A percentile compares a stretch with the other conserved stretches of the same genome.
Evolutionary conservation across 2,888 invertebrate genomes (phyloP).

Genomic region (Autographa gamma): DNA sequence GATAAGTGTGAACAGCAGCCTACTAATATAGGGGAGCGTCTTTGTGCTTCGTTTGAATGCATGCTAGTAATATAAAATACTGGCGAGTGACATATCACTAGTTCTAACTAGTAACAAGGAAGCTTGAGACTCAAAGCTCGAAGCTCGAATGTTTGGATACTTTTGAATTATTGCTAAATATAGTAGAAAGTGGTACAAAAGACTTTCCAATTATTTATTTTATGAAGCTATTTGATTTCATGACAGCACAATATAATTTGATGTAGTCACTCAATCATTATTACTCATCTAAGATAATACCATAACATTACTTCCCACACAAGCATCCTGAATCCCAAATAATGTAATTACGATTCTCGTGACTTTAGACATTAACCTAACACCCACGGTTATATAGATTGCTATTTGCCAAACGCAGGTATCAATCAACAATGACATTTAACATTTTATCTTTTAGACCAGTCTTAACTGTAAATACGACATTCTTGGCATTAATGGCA

Average conservation of each 20-base stretch:
- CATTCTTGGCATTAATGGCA: too few species aligned
- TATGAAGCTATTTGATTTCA: too few species aligned
- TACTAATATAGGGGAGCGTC: slow-evolving; percentile 76
- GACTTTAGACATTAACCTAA: not conserved
- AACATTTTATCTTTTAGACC: not conserved
- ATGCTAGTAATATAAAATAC: not conserved
- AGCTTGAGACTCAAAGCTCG: too few species aligned
- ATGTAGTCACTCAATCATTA: not conserved
- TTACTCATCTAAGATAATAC: not conserved
- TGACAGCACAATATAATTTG: not conserved
- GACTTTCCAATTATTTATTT: too few species aligned
- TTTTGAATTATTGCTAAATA: too few species aligned
- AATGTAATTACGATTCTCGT: slow-evolving; percentile 2
- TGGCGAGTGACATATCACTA: not conserved
- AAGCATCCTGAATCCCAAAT: not conserved
- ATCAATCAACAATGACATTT: not conserved
- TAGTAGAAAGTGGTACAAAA: too few species aligned
- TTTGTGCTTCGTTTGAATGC: slow-evolving; percentile 68
- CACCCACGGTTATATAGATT: not conserved
- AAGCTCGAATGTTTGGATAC: too few species aligned
- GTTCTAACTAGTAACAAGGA: too few species aligned
- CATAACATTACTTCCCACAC: not conserved
- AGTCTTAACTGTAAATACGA: not conserved
- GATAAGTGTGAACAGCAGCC: slow-evolving; percentile 76
- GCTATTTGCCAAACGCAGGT: not conserved